phyloP scores from a whole-genome alignment of 1,140 invertebrate species.

The Diabrotica undecimpunctata region DNA sequence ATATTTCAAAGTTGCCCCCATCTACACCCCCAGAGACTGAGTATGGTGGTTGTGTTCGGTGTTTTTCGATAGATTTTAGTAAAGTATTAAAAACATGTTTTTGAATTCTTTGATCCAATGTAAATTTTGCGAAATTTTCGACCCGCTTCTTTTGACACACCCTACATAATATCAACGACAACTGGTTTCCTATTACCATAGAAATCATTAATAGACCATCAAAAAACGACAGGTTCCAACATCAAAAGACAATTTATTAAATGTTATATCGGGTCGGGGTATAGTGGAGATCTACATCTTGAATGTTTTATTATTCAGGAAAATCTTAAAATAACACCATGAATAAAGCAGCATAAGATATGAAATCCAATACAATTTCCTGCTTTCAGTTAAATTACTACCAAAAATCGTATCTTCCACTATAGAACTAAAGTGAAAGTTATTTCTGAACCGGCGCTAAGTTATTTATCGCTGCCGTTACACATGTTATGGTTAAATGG shows the following conservation, averaged over 20 bases:
- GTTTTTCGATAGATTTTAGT: too few relatives aligned
- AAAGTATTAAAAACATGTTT: too few relatives aligned
- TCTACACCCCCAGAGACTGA: too few relatives aligned
- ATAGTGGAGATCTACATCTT: too few relatives aligned
- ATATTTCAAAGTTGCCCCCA: too few relatives aligned
- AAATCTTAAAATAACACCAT: neutral
- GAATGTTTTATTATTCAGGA: neutral
- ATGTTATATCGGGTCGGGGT: neutral
- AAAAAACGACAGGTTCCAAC: neutral
- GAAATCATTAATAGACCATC: too few relatives aligned
- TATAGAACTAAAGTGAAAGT: slow-evolving; percentile 16
- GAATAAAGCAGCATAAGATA: neutral
- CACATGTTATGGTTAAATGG: slow-evolving; percentile 11
- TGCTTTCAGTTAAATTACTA: neutral
- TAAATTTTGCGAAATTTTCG: too few relatives aligned
- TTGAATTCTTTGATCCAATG: too few relatives aligned
- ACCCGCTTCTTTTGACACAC: too few relatives aligned
- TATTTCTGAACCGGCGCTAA: slow-evolving; percentile 25
- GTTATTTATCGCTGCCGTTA: slow-evolving; percentile 21
- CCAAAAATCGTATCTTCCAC: slow-evolving; percentile 22
- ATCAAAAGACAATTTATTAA: neutral
- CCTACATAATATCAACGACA: too few relatives aligned
- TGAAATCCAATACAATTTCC: neutral
- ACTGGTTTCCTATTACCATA: too few relatives aligned
- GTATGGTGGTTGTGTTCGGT: too few relatives aligned